A percentile compares a stretch with the other conserved stretches of the same genome.
Conservation (phyloP, 2,113 vertebrate genomes). For the Sprattus sprattus region DNA sequence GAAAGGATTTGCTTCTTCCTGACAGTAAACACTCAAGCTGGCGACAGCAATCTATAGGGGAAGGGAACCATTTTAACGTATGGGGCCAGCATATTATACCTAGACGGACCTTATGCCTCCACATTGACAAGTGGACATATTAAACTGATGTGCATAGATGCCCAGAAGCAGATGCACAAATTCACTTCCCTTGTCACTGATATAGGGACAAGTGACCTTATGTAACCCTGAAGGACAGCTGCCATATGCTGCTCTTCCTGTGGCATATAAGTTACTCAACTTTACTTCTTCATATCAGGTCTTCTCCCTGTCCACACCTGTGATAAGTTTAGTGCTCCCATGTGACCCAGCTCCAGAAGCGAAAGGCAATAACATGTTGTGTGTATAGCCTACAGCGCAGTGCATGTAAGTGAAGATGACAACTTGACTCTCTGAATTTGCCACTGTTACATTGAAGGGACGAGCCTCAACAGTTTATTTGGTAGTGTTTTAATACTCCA, state of each 20-base stretch:
- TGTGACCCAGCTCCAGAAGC: neutral
- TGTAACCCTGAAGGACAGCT: neutral
- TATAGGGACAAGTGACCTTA: neutral
- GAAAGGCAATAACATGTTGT: neutral
- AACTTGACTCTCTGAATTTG: neutral
- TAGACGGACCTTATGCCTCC: neutral
- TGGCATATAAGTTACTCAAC: neutral
- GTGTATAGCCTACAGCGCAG: neutral
- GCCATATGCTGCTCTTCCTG: neutral
- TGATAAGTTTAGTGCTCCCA: neutral
- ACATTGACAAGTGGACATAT: neutral
- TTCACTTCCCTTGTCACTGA: slow-evolving; percentile 15
- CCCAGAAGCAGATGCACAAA: neutral
- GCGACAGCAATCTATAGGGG: neutral
- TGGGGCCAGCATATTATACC: neutral
- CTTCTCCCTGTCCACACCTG: neutral
- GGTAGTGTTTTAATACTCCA: neutral
- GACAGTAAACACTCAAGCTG: neutral
- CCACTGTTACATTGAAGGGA: neutral
- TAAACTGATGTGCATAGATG: neutral
- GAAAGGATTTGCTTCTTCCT: neutral
- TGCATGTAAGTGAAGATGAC: neutral
- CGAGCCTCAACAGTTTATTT: neutral
- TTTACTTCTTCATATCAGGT: neutral
- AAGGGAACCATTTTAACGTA: neutral